Percentiles rank a stretch among this genome's conserved stretches.
Evolutionary conservation across 2,113 vertebrate species (phyloP).

Genomic region (Ploceus nigricollis): DNA sequence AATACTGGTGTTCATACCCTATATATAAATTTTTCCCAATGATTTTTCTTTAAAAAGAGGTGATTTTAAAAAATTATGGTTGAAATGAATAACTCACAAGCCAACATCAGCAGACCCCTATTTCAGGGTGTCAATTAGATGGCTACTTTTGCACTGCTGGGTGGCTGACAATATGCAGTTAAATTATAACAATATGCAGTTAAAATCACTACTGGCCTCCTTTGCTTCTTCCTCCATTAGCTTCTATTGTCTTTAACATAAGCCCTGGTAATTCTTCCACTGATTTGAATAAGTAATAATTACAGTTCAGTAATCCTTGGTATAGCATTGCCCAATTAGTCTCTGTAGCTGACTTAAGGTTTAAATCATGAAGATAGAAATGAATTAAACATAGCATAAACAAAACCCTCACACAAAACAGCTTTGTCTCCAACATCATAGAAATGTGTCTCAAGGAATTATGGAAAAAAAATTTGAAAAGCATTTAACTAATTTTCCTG

Average conservation of each 20-base stretch:
- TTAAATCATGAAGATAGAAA: slow-evolving; percentile 1
- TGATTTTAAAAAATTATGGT: neutral
- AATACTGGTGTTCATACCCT: neutral
- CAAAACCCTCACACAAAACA: neutral
- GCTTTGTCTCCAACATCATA: neutral
- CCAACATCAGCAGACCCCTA: neutral
- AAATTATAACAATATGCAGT: neutral
- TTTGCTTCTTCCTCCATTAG: neutral
- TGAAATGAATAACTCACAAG: neutral
- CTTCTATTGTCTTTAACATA: slow-evolving; percentile 19
- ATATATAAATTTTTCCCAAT: neutral
- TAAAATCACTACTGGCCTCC: neutral
- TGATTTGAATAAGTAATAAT: slow-evolving; percentile 52
- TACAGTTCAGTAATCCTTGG: slow-evolving; percentile 24
- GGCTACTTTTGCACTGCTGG: neutral
- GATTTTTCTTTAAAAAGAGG: neutral
- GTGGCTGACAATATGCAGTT: neutral
- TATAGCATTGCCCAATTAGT: slow-evolving; percentile 10
- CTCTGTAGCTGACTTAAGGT: neutral
- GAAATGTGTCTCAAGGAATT: neutral
- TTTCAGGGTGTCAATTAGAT: neutral
- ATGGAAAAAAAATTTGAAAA: neutral
- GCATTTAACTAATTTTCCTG: neutral
- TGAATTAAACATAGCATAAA: slow-evolving; percentile 20
- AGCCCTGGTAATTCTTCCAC: slow-evolving; percentile 8